These are phyloP conservation scores for Temnothorax unifasciatus DNA, from an alignment of 2,888 invertebrate genomes.

Conservation along the genomic window DNA sequence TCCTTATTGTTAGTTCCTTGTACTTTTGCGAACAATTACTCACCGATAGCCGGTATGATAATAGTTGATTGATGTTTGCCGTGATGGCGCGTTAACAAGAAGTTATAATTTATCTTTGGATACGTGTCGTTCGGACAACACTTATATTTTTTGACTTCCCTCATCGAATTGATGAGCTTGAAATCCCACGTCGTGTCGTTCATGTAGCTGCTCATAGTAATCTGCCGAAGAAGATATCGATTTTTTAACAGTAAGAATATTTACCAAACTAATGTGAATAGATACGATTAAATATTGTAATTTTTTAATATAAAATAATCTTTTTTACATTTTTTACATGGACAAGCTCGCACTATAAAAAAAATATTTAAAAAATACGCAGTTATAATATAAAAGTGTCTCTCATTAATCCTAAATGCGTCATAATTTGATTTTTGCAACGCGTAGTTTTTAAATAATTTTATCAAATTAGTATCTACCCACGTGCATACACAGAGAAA, in stretches of 20 bases:
- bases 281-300: not conserved
- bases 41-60: slow-evolving; percentile 87
- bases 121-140: slow-evolving; percentile 89
- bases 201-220: slow-evolving; percentile 86
- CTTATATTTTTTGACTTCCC: slow-evolving; percentile 87
- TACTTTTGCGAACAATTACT: slow-evolving; percentile 25
- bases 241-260: not conserved
- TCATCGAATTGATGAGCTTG: slow-evolving; percentile 85
- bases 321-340: not conserved
- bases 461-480: not conserved
- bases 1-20: not conserved
- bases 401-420: not conserved
- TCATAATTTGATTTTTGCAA: not conserved
- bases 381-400: not conserved
- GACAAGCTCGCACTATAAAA: not conserved
- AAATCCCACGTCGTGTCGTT: slow-evolving; percentile 89
- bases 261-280: not conserved
- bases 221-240: slow-evolving; percentile 75
- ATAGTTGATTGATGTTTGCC: slow-evolving; percentile 88
- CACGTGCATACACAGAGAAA: not conserved
- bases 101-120: slow-evolving; percentile 88
- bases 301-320: slow-evolving; percentile 1
- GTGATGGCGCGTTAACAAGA: slow-evolving; percentile 88
- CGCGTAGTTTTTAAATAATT: not conserved
- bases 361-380: not conserved